Conservation (phyloP, 2,888 invertebrate genomes). For the Lydus trimaculatus region DNA sequence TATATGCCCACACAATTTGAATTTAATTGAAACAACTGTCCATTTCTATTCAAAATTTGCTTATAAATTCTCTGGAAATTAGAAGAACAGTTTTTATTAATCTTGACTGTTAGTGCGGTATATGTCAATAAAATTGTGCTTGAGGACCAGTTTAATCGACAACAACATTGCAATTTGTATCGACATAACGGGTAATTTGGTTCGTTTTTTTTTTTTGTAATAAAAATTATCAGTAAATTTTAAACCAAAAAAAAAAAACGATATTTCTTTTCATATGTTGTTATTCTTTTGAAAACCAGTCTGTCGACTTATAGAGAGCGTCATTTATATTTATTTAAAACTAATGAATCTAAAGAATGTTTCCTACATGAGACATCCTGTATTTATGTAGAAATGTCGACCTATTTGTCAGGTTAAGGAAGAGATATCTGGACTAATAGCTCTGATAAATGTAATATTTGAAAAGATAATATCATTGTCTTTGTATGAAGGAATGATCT, state of each 20-base stretch:
- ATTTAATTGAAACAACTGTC: neutral
- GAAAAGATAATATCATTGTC: conserved; percentile 2
- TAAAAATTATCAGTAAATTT: too few relatives aligned
- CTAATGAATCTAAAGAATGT: neutral
- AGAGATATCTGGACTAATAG: neutral
- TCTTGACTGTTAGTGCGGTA: neutral
- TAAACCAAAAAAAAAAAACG: neutral
- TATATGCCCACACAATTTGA: neutral
- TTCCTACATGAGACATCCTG: conserved; percentile 1
- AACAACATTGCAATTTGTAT: neutral
- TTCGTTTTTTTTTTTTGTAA: too few relatives aligned
- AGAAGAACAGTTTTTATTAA: neutral
- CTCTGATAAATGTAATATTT: neutral
- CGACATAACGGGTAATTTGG: neutral
- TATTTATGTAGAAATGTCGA: conserved; percentile 2
- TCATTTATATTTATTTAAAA: neutral
- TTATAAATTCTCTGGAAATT: neutral
- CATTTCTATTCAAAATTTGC: neutral
- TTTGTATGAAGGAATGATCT: neutral
- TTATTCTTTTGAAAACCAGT: neutral
- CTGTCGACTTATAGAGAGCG: too few relatives aligned
- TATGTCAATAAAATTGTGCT: neutral
- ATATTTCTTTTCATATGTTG: neutral
- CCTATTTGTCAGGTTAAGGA: neutral
- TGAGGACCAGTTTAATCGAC: neutral